Evolutionary conservation across 1,140 invertebrate species (phyloP).

Genomic region (Octopus bimaculoides): DNA sequence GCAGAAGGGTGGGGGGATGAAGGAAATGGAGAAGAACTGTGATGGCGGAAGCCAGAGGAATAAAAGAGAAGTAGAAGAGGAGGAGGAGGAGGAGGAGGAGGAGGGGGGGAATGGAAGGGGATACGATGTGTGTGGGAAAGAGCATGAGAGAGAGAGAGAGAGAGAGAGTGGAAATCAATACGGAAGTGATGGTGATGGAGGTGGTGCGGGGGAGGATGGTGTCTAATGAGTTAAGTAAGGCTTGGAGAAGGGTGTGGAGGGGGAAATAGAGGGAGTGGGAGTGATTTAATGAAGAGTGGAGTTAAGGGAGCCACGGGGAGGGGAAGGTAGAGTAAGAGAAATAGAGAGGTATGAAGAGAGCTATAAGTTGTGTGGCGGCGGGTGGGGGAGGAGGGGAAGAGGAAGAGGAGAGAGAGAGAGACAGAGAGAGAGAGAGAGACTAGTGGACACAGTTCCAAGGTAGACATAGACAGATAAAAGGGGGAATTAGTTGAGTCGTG

Average conservation of each 20-base stretch:
- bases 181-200: not conserved
- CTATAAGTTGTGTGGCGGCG: not conserved
- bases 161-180: conserved; percentile 1
- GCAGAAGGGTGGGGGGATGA: not conserved
- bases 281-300: not conserved
- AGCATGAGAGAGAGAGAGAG: not conserved
- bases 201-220: not conserved
- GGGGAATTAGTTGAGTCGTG: too few relatives aligned
- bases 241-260: not conserved
- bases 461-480: too few relatives aligned
- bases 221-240: not conserved
- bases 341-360: conserved; percentile 8
- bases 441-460: too few relatives aligned
- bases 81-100: not conserved
- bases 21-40: not conserved
- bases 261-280: not conserved
- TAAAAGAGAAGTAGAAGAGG: not conserved
- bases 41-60: not conserved
- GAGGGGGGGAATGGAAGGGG: not conserved
- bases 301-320: not conserved
- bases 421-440: conserved; percentile 10
- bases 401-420: conserved; percentile 10
- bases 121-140: not conserved
- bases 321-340: not conserved
- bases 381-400: not conserved